phyloP scores from a whole-genome alignment of 2,797 vertebrate genomes.

The Spea hammondii region DNA sequence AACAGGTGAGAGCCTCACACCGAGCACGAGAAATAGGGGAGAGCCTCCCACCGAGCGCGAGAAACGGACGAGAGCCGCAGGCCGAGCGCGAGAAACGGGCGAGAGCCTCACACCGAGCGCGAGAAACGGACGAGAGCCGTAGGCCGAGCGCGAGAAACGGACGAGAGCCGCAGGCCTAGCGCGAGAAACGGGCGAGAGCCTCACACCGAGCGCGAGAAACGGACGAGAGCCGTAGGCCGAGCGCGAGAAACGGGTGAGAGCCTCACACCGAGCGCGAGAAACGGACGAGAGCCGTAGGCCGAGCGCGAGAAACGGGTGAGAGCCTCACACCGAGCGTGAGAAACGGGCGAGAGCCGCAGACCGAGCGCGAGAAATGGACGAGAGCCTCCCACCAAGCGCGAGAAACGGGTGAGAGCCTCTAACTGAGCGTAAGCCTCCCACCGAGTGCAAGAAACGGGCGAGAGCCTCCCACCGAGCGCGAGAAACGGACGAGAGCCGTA shows the following conservation, averaged over 20 bases:
- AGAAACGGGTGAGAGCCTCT: too few relatives aligned
- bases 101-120: not conserved
- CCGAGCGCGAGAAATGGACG: not conserved
- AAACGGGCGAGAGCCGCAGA: not conserved
- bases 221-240: too few relatives aligned
- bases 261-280: not conserved
- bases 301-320: not conserved
- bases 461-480: too few relatives aligned
- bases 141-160: not conserved
- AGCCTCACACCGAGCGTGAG: too few relatives aligned
- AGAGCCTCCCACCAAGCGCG: too few relatives aligned
- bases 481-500: too few relatives aligned
- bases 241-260: too few relatives aligned
- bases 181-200: not conserved
- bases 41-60: not conserved
- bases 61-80: conserved; percentile 46
- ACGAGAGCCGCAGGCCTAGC: not conserved
- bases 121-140: not conserved
- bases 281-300: too few relatives aligned
- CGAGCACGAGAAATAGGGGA: not conserved
- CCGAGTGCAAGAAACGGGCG: too few relatives aligned
- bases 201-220: not conserved
- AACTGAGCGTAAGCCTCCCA: too few relatives aligned
- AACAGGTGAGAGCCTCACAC: conserved; percentile 42
- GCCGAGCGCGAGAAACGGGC: not conserved